Percentiles rank a stretch among this genome's conserved stretches.
These are phyloP conservation scores for Brachynemurus nebulosus DNA, from an alignment of 2,888 invertebrate species.

Conservation along the genomic window DNA sequence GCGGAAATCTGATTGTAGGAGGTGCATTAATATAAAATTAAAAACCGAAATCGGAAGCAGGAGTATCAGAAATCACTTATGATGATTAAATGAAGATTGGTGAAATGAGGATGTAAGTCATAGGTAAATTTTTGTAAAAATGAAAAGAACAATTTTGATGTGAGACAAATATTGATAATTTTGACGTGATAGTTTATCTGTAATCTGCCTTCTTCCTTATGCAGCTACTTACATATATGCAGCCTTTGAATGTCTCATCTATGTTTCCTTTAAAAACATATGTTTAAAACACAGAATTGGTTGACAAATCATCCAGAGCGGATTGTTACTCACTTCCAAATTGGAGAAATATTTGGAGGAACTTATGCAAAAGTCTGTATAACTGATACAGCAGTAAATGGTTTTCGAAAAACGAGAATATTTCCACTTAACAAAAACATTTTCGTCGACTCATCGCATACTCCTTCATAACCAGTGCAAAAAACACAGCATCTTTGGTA, in stretches of 20 bases:
- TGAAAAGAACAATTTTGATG: too few species aligned
- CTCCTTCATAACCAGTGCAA: slow-evolving; percentile 12
- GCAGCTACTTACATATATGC: slow-evolving; percentile 22
- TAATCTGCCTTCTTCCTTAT: slow-evolving; percentile 25
- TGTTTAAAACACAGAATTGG: slow-evolving; percentile 18
- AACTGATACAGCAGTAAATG: slow-evolving; percentile 15
- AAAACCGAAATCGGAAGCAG: too few species aligned
- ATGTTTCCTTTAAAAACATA: slow-evolving; percentile 20
- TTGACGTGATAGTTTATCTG: slow-evolving; percentile 8
- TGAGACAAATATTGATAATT: too few species aligned
- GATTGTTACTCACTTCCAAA: slow-evolving; percentile 19
- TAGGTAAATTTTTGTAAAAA: too few species aligned
- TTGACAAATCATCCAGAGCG: slow-evolving; percentile 19
- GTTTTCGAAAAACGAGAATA: slow-evolving; percentile 17
- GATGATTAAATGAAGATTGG: too few species aligned
- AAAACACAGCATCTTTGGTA: slow-evolving; percentile 11
- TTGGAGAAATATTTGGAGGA: slow-evolving; percentile 18
- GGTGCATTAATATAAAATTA: too few species aligned
- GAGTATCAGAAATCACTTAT: too few species aligned
- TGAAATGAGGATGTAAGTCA: too few species aligned
- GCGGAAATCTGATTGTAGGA: too few species aligned
- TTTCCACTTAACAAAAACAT: slow-evolving; percentile 14
- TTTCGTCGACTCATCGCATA: slow-evolving; percentile 7
- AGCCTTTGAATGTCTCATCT: slow-evolving; percentile 22
- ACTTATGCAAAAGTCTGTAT: slow-evolving; percentile 18